Conservation (phyloP, 2,888 invertebrate genomes). For the Oscheius sp. region DNA sequence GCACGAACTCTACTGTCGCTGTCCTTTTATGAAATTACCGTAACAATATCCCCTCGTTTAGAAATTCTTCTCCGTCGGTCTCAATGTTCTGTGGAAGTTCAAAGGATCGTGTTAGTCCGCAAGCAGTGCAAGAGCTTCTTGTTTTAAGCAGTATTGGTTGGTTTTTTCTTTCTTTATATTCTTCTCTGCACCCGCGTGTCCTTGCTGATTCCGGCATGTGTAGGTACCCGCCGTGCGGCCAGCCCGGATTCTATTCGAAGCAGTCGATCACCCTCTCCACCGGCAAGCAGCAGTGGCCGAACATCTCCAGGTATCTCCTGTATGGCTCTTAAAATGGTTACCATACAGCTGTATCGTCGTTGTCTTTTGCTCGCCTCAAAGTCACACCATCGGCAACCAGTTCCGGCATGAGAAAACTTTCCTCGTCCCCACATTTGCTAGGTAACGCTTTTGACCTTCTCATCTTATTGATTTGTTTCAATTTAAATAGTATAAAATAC, state of each 20-base stretch:
- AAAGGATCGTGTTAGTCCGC: conserved; percentile 69
- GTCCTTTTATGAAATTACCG: background rate
- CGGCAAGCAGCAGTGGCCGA: conserved; percentile 65
- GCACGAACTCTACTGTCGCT: too few relatives aligned
- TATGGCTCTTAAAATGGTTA: background rate
- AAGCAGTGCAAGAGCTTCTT: conserved; percentile 71
- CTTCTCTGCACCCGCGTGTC: background rate
- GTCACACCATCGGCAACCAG: conserved; percentile 49
- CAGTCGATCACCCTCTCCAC: conserved; percentile 68
- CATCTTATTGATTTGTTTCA: conserved; percentile 1
- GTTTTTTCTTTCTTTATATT: background rate
- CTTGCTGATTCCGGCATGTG: conserved; percentile 15
- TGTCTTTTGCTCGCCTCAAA: conserved; percentile 65
- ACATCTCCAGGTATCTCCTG: conserved; percentile 52
- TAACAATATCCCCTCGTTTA: too few relatives aligned
- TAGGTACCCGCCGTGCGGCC: conserved; percentile 60
- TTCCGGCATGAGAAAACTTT: conserved; percentile 71
- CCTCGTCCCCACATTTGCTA: conserved; percentile 71
- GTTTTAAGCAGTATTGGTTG: conserved; percentile 65
- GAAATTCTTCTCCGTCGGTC: conserved; percentile 72
- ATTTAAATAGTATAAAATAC: background rate
- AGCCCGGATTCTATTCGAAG: conserved; percentile 69
- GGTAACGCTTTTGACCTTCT: conserved; percentile 42
- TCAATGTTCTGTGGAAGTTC: conserved; percentile 68
- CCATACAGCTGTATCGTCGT: conserved; percentile 46